Evolutionary conservation across 2,888 invertebrate species (phyloP).

Genomic region (Clitarchus hookeri): DNA sequence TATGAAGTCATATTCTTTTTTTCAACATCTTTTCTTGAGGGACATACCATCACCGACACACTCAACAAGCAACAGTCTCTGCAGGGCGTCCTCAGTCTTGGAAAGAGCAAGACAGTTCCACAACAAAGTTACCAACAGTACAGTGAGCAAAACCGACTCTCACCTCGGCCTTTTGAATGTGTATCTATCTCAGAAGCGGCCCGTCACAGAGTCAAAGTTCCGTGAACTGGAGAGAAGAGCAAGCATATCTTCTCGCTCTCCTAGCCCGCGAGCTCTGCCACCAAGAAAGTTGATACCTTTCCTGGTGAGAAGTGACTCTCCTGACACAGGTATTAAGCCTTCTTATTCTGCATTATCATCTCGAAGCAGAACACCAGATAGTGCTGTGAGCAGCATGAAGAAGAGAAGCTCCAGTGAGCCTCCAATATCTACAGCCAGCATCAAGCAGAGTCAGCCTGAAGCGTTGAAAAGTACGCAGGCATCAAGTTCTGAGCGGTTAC

Average conservation of each 20-base stretch:
- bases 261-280: slow-evolving; percentile 22
- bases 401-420: slow-evolving; percentile 69
- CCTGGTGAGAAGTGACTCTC: slow-evolving; percentile 11
- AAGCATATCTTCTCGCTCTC: slow-evolving; percentile 30
- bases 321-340: background rate
- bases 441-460: background rate
- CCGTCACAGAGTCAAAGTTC: slow-evolving; percentile 74
- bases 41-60: slow-evolving; percentile 53
- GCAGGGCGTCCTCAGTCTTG: slow-evolving; percentile 61
- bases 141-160: slow-evolving; percentile 58
- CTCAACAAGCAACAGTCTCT: background rate
- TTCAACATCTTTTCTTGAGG: slow-evolving; percentile 71
- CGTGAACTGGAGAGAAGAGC: slow-evolving; percentile 66
- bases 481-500: background rate
- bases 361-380: slow-evolving; percentile 50
- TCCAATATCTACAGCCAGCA: slow-evolving; percentile 50
- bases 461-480: slow-evolving; percentile 21
- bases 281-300: background rate
- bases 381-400: slow-evolving; percentile 51
- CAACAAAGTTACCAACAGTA: slow-evolving; percentile 22
- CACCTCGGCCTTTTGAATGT: slow-evolving; percentile 63
- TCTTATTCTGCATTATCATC: slow-evolving; percentile 44
- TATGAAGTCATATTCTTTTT: slow-evolving; percentile 65
- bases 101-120: slow-evolving; percentile 70
- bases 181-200: slow-evolving; percentile 70